Percentiles rank a stretch among this genome's conserved stretches.
phyloP scores from a whole-genome alignment of 2,888 invertebrate genomes.

The Drosophila pegasa region DNA sequence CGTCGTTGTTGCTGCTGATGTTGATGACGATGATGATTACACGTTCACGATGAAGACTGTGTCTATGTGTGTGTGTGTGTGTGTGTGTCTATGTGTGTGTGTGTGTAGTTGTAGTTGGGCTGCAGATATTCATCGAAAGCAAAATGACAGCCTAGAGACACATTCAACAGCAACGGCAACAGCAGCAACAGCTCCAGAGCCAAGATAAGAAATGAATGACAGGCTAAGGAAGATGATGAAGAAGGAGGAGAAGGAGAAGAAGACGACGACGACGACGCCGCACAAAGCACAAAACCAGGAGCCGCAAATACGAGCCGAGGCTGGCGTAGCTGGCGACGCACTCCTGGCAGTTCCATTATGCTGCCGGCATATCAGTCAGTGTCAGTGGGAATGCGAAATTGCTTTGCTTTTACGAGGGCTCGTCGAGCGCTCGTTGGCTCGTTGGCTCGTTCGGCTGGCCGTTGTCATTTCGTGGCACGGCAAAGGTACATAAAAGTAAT shows the following conservation, averaged over 20 bases:
- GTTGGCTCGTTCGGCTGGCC: slow-evolving; percentile 8
- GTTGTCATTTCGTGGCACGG: slow-evolving; percentile 48
- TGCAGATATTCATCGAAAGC: slow-evolving; percentile 83
- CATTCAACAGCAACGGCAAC: slow-evolving; percentile 76
- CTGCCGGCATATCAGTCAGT: slow-evolving; percentile 74
- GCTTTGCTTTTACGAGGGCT: slow-evolving; percentile 72
- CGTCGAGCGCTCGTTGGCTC: slow-evolving; percentile 21
- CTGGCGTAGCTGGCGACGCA: slow-evolving; percentile 14
- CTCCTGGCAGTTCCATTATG: slow-evolving; percentile 33
- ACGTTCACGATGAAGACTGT: slow-evolving; percentile 71
- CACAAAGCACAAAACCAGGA: slow-evolving; percentile 35
- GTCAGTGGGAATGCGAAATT: slow-evolving; percentile 77
- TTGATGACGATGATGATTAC: slow-evolving; percentile 75
- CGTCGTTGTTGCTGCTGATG: slow-evolving; percentile 58
- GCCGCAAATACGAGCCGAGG: slow-evolving; percentile 33
- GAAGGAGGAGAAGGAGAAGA: slow-evolving; percentile 10
- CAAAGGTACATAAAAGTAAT: slow-evolving; percentile 71
- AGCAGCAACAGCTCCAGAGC: slow-evolving; percentile 53
- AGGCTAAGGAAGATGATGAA: slow-evolving; percentile 38
- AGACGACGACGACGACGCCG: slow-evolving; percentile 5
- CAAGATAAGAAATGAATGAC: slow-evolving; percentile 78
- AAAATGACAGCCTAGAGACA: slow-evolving; percentile 85
- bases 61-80: slow-evolving; percentile 23
- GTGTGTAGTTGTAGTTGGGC: slow-evolving; percentile 25
- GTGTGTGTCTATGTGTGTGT: slow-evolving; percentile 18